These are phyloP conservation scores for Dryocosmus kuriphilus DNA, from an alignment of 2,888 invertebrate species.

Conservation along the genomic window DNA sequence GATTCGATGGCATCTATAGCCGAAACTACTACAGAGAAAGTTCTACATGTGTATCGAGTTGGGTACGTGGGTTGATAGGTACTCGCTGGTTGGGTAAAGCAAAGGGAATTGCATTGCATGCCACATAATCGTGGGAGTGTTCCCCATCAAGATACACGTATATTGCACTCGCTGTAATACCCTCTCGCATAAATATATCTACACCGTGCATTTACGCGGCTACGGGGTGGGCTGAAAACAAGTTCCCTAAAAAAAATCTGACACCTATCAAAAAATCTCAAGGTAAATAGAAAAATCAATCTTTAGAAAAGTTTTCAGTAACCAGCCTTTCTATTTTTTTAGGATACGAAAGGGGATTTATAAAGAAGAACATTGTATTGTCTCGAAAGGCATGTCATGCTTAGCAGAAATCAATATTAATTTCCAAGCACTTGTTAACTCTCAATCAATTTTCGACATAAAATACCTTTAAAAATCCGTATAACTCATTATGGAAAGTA, in stretches of 20 bases:
- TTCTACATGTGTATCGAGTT: conserved; percentile 56
- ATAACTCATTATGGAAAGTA: neutral
- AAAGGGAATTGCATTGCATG: conserved; percentile 74
- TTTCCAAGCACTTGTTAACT: neutral
- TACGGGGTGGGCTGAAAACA: conserved; percentile 65
- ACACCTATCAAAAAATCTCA: neutral
- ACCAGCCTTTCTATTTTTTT: neutral
- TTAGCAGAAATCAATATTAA: neutral
- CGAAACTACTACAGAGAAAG: conserved; percentile 48
- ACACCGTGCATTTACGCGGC: conserved; percentile 67
- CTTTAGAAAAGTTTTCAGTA: no score
- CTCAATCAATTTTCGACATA: neutral
- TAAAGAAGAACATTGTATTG: neutral
- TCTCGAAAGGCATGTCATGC: no score
- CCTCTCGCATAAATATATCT: conserved; percentile 71
- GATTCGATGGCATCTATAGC: conserved; percentile 60
- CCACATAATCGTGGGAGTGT: conserved; percentile 75
- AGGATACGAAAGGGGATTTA: no score
- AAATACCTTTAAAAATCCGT: neutral
- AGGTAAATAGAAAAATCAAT: neutral
- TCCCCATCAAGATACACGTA: conserved; percentile 74
- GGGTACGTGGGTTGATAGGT: conserved; percentile 56
- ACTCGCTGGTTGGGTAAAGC: conserved; percentile 67
- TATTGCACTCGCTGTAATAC: conserved; percentile 71
- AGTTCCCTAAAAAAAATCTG: neutral